These are phyloP conservation scores for Rhamnusium bicolor DNA, from an alignment of 2,888 invertebrate species.

Conservation along the genomic window DNA sequence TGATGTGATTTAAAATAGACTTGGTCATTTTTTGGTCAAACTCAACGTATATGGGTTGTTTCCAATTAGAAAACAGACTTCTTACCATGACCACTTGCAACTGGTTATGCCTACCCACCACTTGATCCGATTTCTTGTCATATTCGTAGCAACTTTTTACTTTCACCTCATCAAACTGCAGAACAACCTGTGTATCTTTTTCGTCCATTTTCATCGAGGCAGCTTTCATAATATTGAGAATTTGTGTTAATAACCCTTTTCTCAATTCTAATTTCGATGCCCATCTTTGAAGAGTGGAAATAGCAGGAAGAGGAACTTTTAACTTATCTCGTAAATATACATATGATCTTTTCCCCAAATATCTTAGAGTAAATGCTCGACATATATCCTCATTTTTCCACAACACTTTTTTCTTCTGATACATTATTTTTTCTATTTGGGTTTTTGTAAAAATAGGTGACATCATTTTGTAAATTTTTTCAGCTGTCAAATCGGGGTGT, in stretches of 20 bases:
- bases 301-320: conserved; percentile 19
- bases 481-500: neutral
- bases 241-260: conserved; percentile 26
- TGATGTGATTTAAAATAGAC: conserved; percentile 38
- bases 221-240: conserved; percentile 26
- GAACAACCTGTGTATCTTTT: conserved; percentile 13
- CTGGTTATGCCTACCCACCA: conserved; percentile 27
- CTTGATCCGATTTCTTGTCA: conserved; percentile 28
- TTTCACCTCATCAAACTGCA: conserved; percentile 29
- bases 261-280: conserved; percentile 28
- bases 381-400: conserved; percentile 32
- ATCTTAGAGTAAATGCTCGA: conserved; percentile 9
- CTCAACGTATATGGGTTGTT: conserved; percentile 43
- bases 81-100: conserved; percentile 38
- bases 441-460: conserved; percentile 3
- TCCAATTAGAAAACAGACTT: conserved; percentile 45
- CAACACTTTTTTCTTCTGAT: conserved; percentile 23
- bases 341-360: conserved; percentile 31
- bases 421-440: conserved; percentile 1
- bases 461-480: neutral
- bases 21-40: conserved; percentile 49
- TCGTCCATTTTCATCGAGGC: conserved; percentile 13
- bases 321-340: conserved; percentile 27
- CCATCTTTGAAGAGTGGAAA: conserved; percentile 25
- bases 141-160: conserved; percentile 25